These are phyloP conservation scores for Aurelia aurita DNA, from an alignment of 30 jellyfish, hydroid and myxozoan species.

Conservation along the genomic window DNA sequence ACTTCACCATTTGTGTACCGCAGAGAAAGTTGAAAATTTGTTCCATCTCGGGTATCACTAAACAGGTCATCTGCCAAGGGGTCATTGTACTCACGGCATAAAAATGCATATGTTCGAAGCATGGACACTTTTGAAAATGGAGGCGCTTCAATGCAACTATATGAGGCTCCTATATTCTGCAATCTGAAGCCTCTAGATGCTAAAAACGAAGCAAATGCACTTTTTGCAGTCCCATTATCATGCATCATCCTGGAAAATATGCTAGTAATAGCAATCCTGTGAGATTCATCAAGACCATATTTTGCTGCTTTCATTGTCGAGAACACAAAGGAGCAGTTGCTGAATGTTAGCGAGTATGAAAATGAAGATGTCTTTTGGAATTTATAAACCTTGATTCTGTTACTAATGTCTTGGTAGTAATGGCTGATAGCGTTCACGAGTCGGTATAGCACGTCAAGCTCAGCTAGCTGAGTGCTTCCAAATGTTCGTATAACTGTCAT, in stretches of 20 bases:
- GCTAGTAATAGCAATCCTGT: conserved; percentile 61
- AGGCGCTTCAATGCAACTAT: conserved; percentile 93
- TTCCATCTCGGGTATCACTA: conserved; percentile 69
- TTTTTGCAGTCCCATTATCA: conserved; percentile 34
- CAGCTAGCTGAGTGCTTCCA: conserved; percentile 17
- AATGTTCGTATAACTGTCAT: conserved; percentile 44
- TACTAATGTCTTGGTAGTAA: conserved; percentile 48
- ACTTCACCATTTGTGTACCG: conserved; percentile 59
- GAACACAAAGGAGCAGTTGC: conserved; percentile 81
- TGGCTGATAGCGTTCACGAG: conserved; percentile 50
- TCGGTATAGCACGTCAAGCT: conserved; percentile 70
- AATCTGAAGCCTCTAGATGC: conserved; percentile 57
- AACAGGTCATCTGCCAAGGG: conserved; percentile 42
- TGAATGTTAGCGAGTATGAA: conserved; percentile 61
- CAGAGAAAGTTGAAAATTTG: conserved; percentile 41
- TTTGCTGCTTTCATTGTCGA: conserved; percentile 66
- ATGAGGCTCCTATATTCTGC: conserved; percentile 23
- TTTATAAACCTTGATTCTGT: conserved; percentile 60
- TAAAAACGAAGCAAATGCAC: conserved; percentile 37
- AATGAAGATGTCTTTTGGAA: conserved; percentile 37
- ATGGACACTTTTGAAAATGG: conserved; percentile 49
- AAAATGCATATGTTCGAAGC: conserved; percentile 61
- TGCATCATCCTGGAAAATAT: conserved; percentile 66
- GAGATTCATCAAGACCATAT: conserved; percentile 74
- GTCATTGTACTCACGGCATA: conserved; percentile 62